Percentiles rank a stretch among this genome's conserved stretches.
Conservation (phyloP, 2,797 vertebrate genomes). For the Aphelocoma californica region DNA sequence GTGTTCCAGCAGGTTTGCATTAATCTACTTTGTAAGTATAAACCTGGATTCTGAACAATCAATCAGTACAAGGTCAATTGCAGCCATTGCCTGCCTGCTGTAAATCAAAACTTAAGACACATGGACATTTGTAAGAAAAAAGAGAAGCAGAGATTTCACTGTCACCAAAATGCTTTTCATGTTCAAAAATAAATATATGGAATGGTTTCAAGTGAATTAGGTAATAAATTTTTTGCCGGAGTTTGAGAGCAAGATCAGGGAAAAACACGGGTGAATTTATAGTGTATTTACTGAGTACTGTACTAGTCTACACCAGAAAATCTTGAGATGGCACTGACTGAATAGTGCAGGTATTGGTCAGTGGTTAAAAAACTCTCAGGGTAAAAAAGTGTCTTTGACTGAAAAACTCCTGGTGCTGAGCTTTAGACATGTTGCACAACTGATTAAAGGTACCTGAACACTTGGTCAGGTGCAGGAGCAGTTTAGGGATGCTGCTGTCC, state of each 20-base stretch:
- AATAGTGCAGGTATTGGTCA: not conserved
- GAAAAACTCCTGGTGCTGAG: not conserved
- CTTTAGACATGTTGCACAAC: fast-evolving
- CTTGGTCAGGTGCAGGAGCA: not conserved
- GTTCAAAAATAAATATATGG: not conserved
- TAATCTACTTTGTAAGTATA: not conserved
- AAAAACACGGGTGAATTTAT: not conserved
- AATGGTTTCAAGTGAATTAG: not conserved
- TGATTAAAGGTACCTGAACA: not conserved
- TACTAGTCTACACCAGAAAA: not conserved
- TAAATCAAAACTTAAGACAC: not conserved
- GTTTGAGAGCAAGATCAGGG: not conserved
- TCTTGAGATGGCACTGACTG: not conserved
- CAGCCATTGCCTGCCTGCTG: not conserved
- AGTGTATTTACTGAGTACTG: not conserved
- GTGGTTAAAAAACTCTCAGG: not conserved
- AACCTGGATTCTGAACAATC: not conserved
- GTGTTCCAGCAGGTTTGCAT: not conserved
- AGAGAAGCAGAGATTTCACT: not conserved
- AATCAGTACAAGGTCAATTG: not conserved
- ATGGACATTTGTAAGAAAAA: not conserved
- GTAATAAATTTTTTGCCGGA: not conserved
- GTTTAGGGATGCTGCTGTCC: not conserved
- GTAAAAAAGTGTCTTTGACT: not conserved
- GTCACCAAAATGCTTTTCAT: not conserved